Percentiles rank a stretch among this genome's conserved stretches.
These are phyloP conservation scores for Cuculus canorus DNA, from an alignment of 2,797 vertebrate species.

Conservation along the genomic window DNA sequence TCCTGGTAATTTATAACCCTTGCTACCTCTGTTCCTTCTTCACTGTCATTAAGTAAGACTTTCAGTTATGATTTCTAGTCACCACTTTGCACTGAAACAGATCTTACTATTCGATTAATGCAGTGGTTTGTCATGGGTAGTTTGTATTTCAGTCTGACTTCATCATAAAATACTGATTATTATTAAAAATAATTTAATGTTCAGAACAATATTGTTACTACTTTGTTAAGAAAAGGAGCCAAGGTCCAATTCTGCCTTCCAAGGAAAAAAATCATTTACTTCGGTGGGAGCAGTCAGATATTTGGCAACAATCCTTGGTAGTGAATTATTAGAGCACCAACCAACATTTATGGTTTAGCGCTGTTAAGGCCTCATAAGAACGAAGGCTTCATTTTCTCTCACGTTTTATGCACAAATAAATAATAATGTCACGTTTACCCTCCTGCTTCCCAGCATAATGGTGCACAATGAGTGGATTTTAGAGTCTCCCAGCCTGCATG, in stretches of 20 bases:
- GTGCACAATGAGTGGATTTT: background rate
- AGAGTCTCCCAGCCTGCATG: background rate
- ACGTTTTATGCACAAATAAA: background rate
- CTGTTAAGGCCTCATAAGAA: background rate
- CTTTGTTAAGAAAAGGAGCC: background rate
- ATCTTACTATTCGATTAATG: background rate
- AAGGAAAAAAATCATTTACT: background rate
- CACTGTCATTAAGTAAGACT: background rate
- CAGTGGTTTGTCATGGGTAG: accelerated
- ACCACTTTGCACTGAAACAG: background rate
- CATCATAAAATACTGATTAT: too few species aligned
- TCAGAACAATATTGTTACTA: background rate
- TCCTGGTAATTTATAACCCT: background rate
- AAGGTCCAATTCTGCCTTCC: background rate
- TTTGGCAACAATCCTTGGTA: background rate
- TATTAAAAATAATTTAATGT: background rate
- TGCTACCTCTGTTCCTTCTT: background rate
- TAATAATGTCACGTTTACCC: background rate
- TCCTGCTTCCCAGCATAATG: background rate
- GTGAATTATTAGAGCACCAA: background rate
- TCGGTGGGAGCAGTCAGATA: background rate
- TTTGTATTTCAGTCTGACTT: background rate
- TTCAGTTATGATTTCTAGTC: background rate
- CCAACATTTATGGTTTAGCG: background rate
- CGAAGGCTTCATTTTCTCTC: background rate